Base-by-base conservation (phyloP, 2,113 vertebrate species). In the Pipa parva region DNA sequence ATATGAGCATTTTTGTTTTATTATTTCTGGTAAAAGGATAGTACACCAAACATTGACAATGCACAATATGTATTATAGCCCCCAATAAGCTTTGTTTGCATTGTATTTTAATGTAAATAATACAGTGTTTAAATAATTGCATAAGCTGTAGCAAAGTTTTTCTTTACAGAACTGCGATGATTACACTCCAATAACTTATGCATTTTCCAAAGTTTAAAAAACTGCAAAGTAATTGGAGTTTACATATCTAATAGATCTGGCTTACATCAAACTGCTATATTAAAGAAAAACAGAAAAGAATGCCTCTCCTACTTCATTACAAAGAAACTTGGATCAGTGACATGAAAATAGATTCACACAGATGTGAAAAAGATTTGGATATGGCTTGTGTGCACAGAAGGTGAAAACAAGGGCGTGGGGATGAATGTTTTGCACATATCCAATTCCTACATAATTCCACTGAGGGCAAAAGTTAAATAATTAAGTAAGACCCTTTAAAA, bases 321-420 rank as follows among this genome's bases (percentile, higher is more conserved):
- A 5, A 26, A n/a, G n/a, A 48, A 66, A 24, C 33, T 50, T 67
- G 54, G 63, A 58, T 29, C 21, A 37, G 54, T 49, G 26, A 36
- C 55, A 67, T 33, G 8, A 59, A 66, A 67, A 15, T 58, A 48
- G 54, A 15, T 48, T 33, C 55, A 49, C 64, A 67, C 64, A 68
- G 64, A 68, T 67, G 54, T 67, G 55, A 22, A 46, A 58, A 49
- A 67, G 63, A 67, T 68, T 51, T 51, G 22, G 27, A 37, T 42
- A 39, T 7, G 10, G 37, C 18, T n/a, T 48, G 15, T 48, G 64
- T 59, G 29, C 28, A 58, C 11, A 59, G 46, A 59, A 68, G 64
- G 64, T 68, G 55, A 68, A 68, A 49, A 27, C 2, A n/a, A 59
- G 64, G 64, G 56, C n/a, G 64, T 59, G 56, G 39, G 21, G 55